Evolutionary conservation across 2,113 vertebrate species (phyloP).

Genomic region (Aegotheles bennettii): DNA sequence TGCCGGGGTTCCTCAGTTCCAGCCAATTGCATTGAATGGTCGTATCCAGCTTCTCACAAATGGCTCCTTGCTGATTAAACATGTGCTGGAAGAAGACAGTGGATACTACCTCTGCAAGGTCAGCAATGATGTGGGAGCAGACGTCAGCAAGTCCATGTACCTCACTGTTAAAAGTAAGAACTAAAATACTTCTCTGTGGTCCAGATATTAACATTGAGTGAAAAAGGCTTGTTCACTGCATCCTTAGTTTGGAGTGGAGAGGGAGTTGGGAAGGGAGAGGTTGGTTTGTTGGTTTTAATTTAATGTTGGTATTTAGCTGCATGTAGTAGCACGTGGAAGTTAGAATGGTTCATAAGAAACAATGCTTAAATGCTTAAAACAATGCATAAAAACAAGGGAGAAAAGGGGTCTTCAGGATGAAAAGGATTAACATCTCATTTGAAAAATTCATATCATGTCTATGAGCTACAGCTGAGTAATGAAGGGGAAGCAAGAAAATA

Average conservation of each 20-base stretch:
- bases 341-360: neutral
- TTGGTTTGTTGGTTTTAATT: neutral
- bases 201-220: conserved; percentile 11
- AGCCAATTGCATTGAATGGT: conserved; percentile 91
- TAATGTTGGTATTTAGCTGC: neutral
- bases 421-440: neutral
- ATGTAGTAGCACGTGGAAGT: neutral
- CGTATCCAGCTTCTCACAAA: conserved; percentile 93
- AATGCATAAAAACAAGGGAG: too few relatives aligned
- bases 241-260: neutral
- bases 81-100: conserved; percentile 95
- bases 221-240: neutral
- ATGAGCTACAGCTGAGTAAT: neutral
- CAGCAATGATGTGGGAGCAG: conserved; percentile 99
- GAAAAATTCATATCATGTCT: neutral
- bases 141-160: conserved; percentile 99
- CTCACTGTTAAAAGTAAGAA: conserved; percentile 99
- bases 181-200: conserved; percentile 63
- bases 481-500: neutral
- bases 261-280: neutral
- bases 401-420: neutral
- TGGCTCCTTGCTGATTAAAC: conserved; percentile 94
- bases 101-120: conserved; percentile 99
- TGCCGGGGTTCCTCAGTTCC: conserved; percentile 96
- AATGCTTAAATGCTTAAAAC: too few relatives aligned